These are phyloP conservation scores for Leptinotarsa texana DNA, from an alignment of 1,140 invertebrate species.

Conservation along the genomic window DNA sequence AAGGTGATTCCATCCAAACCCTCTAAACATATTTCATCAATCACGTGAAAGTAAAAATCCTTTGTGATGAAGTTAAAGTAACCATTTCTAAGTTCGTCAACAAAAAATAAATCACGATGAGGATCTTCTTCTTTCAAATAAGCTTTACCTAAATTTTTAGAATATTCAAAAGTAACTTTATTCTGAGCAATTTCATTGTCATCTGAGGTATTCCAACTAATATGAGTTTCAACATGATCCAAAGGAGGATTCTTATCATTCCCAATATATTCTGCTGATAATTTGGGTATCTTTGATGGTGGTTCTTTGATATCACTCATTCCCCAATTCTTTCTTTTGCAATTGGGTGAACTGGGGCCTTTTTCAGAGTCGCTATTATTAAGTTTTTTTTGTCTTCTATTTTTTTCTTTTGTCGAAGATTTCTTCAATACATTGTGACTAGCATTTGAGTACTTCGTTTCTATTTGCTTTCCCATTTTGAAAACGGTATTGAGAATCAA, in stretches of 20 bases:
- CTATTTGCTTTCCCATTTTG: constrained; percentile 28
- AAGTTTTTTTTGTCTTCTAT: not conserved
- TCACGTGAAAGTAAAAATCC: constrained; percentile 44
- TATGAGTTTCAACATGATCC: not conserved
- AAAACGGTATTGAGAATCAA: too few relatives aligned
- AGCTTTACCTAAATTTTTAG: not conserved
- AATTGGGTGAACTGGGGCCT: not conserved
- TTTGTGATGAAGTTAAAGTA: constrained; percentile 34
- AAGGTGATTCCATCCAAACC: constrained; percentile 81
- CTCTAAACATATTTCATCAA: constrained; percentile 80
- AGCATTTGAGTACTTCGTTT: constrained; percentile 27
- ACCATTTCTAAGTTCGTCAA: constrained; percentile 32
- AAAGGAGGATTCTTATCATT: not conserved
- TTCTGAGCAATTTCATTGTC: not conserved
- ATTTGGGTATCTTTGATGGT: not conserved
- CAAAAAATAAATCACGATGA: constrained; percentile 30
- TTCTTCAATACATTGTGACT: constrained; percentile 26
- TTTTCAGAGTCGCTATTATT: not conserved
- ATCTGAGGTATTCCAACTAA: not conserved
- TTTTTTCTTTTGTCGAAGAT: constrained; percentile 5
- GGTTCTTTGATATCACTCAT: constrained; percentile 7
- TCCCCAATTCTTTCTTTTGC: constrained; percentile 10
- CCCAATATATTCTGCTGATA: not conserved
- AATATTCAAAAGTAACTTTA: not conserved
- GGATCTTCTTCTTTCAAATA: not conserved